A percentile compares a stretch with the other conserved stretches of the same genome.
Evolutionary conservation across 1,140 invertebrate species (phyloP).

Genomic region (Colletes latitarsis): DNA sequence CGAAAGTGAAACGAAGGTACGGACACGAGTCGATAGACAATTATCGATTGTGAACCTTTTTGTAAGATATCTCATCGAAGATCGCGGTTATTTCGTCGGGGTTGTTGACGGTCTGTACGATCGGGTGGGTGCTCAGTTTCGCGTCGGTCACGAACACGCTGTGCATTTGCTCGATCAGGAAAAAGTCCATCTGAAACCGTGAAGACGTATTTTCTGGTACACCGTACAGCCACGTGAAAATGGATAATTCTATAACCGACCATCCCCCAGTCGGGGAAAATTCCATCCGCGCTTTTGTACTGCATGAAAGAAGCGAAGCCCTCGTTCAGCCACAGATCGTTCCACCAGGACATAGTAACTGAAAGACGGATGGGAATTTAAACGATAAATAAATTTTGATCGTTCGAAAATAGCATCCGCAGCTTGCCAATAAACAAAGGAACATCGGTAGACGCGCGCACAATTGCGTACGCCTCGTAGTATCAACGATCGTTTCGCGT

Average conservation of each 20-base stretch:
- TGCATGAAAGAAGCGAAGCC: conserved; percentile 95
- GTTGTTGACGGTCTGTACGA: conserved; percentile 90
- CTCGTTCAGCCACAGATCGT: conserved; percentile 96
- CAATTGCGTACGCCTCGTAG: too few species aligned
- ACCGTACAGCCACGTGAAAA: too few species aligned
- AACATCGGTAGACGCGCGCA: too few species aligned
- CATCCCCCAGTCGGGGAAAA: conserved; percentile 91
- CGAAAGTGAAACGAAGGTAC: too few species aligned
- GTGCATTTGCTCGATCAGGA: conserved; percentile 88
- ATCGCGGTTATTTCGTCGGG: conserved; percentile 95
- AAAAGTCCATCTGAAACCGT: conserved; percentile 84
- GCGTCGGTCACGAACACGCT: conserved; percentile 89
- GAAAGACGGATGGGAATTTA: conserved; percentile 60
- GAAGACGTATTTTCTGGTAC: neutral
- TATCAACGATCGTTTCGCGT: too few species aligned
- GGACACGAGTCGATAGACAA: too few species aligned
- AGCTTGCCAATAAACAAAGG: too few species aligned
- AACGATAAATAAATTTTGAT: too few species aligned
- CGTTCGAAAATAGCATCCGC: neutral
- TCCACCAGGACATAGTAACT: conserved; percentile 97
- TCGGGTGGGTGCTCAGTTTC: conserved; percentile 92
- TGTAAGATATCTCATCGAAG: conserved; percentile 96
- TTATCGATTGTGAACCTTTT: conserved; percentile 85
- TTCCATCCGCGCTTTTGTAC: conserved; percentile 87
- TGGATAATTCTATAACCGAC: conserved; percentile 79